Evolutionary conservation across 1,140 invertebrate genomes (phyloP), one percentile per base, ranked within the genome.

Genomic region (Drosophila parvula): DNA sequence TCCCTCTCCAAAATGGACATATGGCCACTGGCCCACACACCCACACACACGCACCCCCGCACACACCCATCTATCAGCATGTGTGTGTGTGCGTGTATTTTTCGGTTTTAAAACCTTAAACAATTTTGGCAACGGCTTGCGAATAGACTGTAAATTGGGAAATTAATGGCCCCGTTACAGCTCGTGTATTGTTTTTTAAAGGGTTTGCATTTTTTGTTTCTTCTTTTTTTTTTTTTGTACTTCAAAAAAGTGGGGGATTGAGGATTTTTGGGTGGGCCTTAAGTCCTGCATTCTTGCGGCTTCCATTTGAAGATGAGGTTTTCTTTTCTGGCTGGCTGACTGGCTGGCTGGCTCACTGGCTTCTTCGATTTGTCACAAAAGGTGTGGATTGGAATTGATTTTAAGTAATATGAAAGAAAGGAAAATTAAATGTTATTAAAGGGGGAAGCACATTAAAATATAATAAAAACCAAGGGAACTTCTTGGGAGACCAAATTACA

Each of bases 91-190:
- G 18, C 38, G 53, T 67, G 48, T 71, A 22, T 67, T 65, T 79
- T 77, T 63, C 69, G 76, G 67, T 86, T 81, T 86, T 69, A 88
- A 88, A 88, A 88, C 83, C 83, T 88, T 88, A 88, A 88, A 88
- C 79, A 88, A 88, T 88, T 88, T 89, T 81, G 73, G 83, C 76
- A 88, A 88, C 83, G 83, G 83, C 84, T 88, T 88, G 83, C 83
- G 84, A 88, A 88, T 88, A 88, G 83, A 88, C 83, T 88, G 83
- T 88, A 88, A 88, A 88, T 88, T 88, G 83, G 83, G 77, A 88
- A 88, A 88, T 88, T 88, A 88, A 88, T 88, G 83, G 83, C 79
- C 79, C 83, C 58, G 84, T 88, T 88, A 88, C 80, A 81, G 71
- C 84, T 83, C 71, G 84, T 78, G 77, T 88, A 88, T 89, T 88